Evolutionary conservation across 2,888 invertebrate species (phyloP), one percentile per base, ranked within the genome.

Genomic region (Chironomus tentans): DNA sequence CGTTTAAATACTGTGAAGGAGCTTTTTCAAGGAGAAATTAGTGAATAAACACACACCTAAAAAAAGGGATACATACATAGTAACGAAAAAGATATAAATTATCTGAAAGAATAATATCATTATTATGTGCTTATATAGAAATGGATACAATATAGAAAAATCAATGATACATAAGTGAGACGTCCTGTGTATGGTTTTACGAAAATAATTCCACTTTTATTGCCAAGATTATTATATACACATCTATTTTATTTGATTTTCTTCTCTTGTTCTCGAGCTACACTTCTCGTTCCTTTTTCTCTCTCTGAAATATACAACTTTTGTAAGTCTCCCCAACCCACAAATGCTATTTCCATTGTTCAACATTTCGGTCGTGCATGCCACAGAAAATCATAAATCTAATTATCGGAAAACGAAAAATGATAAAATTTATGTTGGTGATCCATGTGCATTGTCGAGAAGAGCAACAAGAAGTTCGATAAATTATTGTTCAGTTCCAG

Each of bases 141-240:
- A 65, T 18, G 18, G 65, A 65, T 56, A 56, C 56, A 56, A 56
- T 2, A 56, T 56, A 56, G 68, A 72, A 74, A 74, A 74, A 74
- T 74, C 74, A 74, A 74, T 74, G 74, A 68, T 74, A 74, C 65
- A 74, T 74, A 74, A 74, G 24, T 22, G 65, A 65, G 74, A 74
- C 74, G 68, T 74, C 74, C 74, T 74, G 65, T 46, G 62, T 62
- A 22, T 61, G 65, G 18, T 46, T 62, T 47, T 46, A 12, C 47
- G 68, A 74, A 74, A 65, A 47, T 74, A 74, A 47, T 74, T 61
- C 68, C 74, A 74, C 13, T 74, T 74, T 74, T 74, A 74, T 74
- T 65, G 68, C 74, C 47, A 65, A 73, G 73, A 73, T 73, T 73
- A 65, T 73, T 50, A 50, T 50, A 50, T 50, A 15, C 38, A 38